Evolutionary conservation across 2,113 vertebrate species (phyloP), one percentile per base, ranked within the genome.

Genomic region (Dolichallabes microphthalmus): DNA sequence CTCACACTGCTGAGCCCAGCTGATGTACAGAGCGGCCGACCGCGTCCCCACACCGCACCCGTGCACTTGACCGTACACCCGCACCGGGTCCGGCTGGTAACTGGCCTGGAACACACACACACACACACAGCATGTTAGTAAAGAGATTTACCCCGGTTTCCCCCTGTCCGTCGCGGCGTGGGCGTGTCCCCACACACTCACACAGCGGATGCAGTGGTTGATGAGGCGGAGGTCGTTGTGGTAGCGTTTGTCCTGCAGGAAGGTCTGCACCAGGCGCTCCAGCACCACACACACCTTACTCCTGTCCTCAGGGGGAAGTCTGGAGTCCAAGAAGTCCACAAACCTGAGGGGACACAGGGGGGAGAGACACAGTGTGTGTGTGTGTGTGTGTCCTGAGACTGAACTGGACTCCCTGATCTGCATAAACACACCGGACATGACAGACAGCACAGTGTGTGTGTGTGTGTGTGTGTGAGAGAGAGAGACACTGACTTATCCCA

Each of bases 181-280:
- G 4, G n/a, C 19, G 52, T 32, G 52, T 77, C 71, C 39, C 12
- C 14, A 17, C 73, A 19, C 6, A 95, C 97, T 91, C 92, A 98
- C 98, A 92, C 94, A 96, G 91, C 90, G 94, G 85, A 99, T 58
- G 90, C 97, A 98, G 92, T 93, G 93, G 84, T 88, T 93, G 7
- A 99, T 89, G 22, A 95, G 98, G 88, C 98, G 91, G 4, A 89
- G 45, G 71, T 98, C 97, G 30, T 95, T 90, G 0, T 93, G 92
- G 82, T 99, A 98, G 76, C 86, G 93, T 86, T 93, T 87, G 0
- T 94, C 92, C 0, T 87, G 68, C 57, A 96, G 22, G 89, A 98
- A 98, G 12, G 30, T 90, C 88, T 95, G 93, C 58, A 99, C 93
- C 0, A 99, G 92, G 8, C 90, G 88, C 83, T 97, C 93, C 32